Evolutionary conservation across 2,888 invertebrate genomes (phyloP).

Genomic region (Omphaloscelis lunosa): DNA sequence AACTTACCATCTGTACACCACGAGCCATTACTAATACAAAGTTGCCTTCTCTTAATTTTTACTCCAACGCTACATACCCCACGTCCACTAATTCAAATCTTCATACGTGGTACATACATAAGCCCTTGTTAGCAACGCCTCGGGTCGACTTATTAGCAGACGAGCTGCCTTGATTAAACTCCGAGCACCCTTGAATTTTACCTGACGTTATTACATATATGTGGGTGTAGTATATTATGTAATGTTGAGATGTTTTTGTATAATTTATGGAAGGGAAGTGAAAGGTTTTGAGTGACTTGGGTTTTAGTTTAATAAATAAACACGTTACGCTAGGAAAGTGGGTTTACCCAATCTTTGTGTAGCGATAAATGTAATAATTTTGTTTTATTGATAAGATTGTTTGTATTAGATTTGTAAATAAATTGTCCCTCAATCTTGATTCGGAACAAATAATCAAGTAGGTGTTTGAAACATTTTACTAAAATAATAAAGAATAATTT

Average conservation of each 20-base stretch:
- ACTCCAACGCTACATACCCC: conserved; percentile 14
- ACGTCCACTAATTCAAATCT: conserved; percentile 53
- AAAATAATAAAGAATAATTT: background rate
- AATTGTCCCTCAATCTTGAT: background rate
- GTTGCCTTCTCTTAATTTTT: conserved; percentile 23
- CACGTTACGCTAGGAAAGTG: background rate
- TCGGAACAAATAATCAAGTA: background rate
- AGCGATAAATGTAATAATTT: conserved; percentile 16
- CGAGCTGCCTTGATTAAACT: conserved; percentile 70
- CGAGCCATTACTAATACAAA: background rate
- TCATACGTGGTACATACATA: conserved; percentile 46
- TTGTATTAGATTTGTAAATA: conserved; percentile 14
- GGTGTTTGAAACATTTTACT: background rate
- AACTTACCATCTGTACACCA: background rate
- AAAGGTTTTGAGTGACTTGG: conserved; percentile 35
- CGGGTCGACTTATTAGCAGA: conserved; percentile 69
- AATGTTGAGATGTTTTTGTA: conserved; percentile 49
- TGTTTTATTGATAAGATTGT: conserved; percentile 15
- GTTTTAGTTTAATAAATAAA: conserved; percentile 48
- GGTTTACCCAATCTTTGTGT: conserved; percentile 13
- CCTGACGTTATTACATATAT: conserved; percentile 49
- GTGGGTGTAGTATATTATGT: conserved; percentile 7
- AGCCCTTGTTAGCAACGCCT: conserved; percentile 57
- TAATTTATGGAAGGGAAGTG: conserved; percentile 40
- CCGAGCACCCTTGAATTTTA: conserved; percentile 55